Percentiles rank a stretch among this genome's conserved stretches.
Evolutionary conservation across 2,797 vertebrate genomes (phyloP).

Genomic region (Morus bassanus): DNA sequence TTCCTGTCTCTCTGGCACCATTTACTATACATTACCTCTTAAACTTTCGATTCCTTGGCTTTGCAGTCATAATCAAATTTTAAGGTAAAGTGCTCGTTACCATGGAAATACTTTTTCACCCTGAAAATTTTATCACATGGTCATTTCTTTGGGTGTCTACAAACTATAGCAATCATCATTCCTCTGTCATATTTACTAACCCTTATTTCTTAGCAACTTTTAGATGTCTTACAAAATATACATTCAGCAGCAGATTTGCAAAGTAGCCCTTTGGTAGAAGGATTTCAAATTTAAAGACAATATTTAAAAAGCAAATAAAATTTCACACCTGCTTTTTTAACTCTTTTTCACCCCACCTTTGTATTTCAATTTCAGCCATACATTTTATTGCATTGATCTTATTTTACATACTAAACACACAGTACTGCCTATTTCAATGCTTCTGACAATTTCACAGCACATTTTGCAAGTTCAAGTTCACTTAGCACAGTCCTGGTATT

Average conservation of each 20-base stretch:
- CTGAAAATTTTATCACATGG: not conserved
- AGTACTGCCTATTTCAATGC: not conserved
- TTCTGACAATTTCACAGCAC: not conserved
- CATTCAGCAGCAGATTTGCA: not conserved
- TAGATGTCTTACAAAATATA: not conserved
- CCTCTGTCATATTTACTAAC: not conserved
- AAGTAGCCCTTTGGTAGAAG: not conserved
- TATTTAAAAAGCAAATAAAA: not conserved
- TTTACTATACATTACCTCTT: not conserved
- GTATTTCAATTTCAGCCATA: not conserved
- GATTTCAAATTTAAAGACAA: not conserved
- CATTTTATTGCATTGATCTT: not conserved
- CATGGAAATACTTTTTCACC: not conserved
- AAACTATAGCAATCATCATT: not conserved
- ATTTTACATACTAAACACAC: not conserved
- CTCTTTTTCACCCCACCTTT: not conserved
- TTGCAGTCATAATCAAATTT: not conserved
- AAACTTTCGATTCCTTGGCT: not conserved
- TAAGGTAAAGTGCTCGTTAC: not conserved
- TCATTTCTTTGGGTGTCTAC: not conserved
- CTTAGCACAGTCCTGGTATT: not conserved
- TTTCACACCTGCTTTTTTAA: not conserved
- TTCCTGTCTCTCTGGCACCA: not conserved
- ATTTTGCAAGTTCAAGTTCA: not conserved
- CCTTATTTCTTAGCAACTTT: not conserved